Percentiles rank a stretch among this genome's conserved stretches.
phyloP scores from a whole-genome alignment of 2,888 invertebrate genomes.

The Branchipolynoe longqiensis region DNA sequence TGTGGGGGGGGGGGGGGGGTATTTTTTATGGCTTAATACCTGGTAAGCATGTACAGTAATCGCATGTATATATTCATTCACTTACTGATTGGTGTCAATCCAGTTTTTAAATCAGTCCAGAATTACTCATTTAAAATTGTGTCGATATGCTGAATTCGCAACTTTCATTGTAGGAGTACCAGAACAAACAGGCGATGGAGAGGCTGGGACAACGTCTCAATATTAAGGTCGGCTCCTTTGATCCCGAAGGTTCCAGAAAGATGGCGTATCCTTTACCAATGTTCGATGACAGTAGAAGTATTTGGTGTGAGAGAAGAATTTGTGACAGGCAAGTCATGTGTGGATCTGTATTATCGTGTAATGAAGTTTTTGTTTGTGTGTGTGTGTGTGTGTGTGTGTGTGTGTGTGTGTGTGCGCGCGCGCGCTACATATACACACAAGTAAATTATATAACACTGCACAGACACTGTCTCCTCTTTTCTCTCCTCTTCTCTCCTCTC shows the following conservation, averaged over 20 bases:
- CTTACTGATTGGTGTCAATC: neutral
- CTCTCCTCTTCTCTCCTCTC: too few species aligned
- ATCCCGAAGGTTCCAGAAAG: conserved; percentile 50
- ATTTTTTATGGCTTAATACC: neutral
- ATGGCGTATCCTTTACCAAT: conserved; percentile 56
- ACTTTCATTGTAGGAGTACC: neutral
- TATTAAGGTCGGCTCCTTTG: conserved; percentile 11
- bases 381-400: too few species aligned
- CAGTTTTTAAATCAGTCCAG: neutral
- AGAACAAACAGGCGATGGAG: conserved; percentile 31
- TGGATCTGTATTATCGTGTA: too few species aligned
- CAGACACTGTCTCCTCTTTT: too few species aligned
- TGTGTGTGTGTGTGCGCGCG: too few species aligned
- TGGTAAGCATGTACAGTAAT: neutral
- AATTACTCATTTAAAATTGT: neutral
- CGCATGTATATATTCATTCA: neutral
- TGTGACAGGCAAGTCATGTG: too few species aligned
- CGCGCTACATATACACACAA: too few species aligned
- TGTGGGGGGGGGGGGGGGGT: too few species aligned
- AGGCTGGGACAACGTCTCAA: conserved; percentile 22
- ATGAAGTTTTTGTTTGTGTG: too few species aligned
- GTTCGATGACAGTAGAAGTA: too few species aligned
- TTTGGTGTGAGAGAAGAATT: too few species aligned
- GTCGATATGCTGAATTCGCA: neutral
- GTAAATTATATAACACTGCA: too few species aligned